A percentile compares a stretch with the other conserved stretches of the same genome.
These are phyloP conservation scores for Drosophila erecta DNA, from an alignment of 1,140 invertebrate genomes.

Conservation along the genomic window DNA sequence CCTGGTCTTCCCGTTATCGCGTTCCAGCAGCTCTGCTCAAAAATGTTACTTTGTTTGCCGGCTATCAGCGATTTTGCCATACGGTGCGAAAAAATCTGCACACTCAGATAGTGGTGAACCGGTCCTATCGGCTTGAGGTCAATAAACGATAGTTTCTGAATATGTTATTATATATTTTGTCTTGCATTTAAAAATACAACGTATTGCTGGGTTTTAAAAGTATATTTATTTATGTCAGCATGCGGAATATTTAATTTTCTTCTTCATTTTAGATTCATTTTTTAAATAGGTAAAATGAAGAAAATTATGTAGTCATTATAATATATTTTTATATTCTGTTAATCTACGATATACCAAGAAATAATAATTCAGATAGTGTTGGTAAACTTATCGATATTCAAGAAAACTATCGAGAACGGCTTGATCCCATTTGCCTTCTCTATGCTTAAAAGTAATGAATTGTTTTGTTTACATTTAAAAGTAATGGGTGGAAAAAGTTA, in stretches of 20 bases:
- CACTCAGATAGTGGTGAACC: constrained; percentile 28
- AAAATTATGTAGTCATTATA: no score
- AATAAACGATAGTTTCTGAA: constrained; percentile 16
- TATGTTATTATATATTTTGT: no score
- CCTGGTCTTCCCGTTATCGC: constrained; percentile 2
- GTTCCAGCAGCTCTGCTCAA: background rate
- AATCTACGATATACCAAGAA: no score
- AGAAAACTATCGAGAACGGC: background rate
- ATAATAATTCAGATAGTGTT: no score
- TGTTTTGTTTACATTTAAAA: constrained; percentile 13
- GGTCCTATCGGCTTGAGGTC: background rate
- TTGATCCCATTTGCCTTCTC: constrained; percentile 1
- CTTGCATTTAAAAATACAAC: no score
- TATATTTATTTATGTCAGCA: no score
- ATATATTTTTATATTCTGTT: no score
- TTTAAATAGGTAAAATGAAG: no score
- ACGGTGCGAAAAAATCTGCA: constrained; percentile 38
- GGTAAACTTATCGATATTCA: background rate
- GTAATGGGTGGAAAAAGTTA: constrained; percentile 78
- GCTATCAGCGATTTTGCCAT: constrained; percentile 19
- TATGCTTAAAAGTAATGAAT: constrained; percentile 6
- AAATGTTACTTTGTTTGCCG: constrained; percentile 49
- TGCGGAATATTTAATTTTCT: no score
- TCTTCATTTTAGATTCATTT: no score
- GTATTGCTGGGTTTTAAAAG: no score